Evolutionary conservation across 2,888 invertebrate species (phyloP), one percentile per base, ranked within the genome.

Genomic region (Drosophila kanekoi): DNA sequence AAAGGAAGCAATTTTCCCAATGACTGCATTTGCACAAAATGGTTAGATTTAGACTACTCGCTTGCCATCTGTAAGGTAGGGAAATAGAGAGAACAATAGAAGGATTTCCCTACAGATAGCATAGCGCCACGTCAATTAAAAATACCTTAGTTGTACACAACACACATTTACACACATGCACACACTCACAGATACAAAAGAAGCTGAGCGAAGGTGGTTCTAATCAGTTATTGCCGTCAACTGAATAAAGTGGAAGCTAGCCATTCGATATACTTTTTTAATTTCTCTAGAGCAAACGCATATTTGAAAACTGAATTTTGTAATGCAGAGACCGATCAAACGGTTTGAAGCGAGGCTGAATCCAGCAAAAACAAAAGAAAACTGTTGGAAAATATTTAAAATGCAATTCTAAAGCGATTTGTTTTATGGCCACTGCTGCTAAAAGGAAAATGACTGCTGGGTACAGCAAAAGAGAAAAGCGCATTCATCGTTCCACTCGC

Each of bases 361-460:
- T n/a, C n/a, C n/a, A 5, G 3, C 10, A 28, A 28, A 47, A 47
- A 74, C 71, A 64, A 56, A 8, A 40, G n/a, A 35, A 5, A 49
- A 35, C 48, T 48, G 48, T 71, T 38, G 66, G 60, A 62, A 82
- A 87, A 85, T 85, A 82, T 87, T 82, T 87, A 82, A 83, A 88
- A 77, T 86, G 80, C 86, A 79, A 79, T 88, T 88, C 64, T 65
- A 82, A 86, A 77, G 72, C 80, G 70, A 83, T 88, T 88, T 88
- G 88, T 79, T 88, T 77, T 72, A 75, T 79, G 70, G 70, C 54
- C 47, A 69, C 23, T 32, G 56, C 38, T 45, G 20, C 54, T 48
- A 52, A 48, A 35, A 56, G 16, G 37, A 35, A 37, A 54, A 16
- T 33, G 38, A 32, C 18, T 32, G 37, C 10, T 20, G 13, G 18